Evolutionary conservation across 2,797 vertebrate species (phyloP), one percentile per base, ranked within the genome.

Genomic region (Gymnoscopelus microlampas): DNA sequence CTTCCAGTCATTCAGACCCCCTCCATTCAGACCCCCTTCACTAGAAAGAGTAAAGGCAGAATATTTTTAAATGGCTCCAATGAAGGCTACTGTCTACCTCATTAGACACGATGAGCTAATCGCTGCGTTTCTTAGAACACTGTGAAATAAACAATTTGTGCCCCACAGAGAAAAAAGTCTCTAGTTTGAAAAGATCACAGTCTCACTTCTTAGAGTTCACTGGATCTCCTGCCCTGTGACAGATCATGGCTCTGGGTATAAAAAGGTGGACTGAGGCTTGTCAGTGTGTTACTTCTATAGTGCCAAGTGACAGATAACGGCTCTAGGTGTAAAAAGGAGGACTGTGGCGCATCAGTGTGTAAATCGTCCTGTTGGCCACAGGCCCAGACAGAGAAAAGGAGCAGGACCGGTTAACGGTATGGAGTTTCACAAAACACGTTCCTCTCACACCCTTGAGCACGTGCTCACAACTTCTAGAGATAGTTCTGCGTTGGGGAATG

Each of bases 361-460:
- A 89, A 85, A 90, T 90, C 82, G 69, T 78, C 70, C 78, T 73
- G 79, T 78, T 89, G 87, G 87, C 82, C 61, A 5, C 60, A 66
- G 77, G 88, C 85, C 87, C 87, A 69, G 85, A 68, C 68, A 51
- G 75, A 77, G 82, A 78, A 85, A 84, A 82, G 39, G 81, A 85
- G 73, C 76, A 75, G 75, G 79, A 86, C 72, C 87, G 53, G 58
- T 81, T 74, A 62, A 80, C 75, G 54, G 71, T 73, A 79, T 80
- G 78, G 70, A 66, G 73, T 91, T 88, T 79, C 84, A 73, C 70
- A 73, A 73, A 84, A 86, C 84, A 81, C 74, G 57, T 79, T 73
- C 77, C 84, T 89, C 85, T 89, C 80, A 89, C 80, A 87, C 80
- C 77, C 76, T 39, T 51, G 61, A 84, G 74, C 81, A 73, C 48